Percentiles rank a stretch among this genome's conserved stretches.
Conservation (phyloP, 2,888 invertebrate species). For the Tachina grossa region DNA sequence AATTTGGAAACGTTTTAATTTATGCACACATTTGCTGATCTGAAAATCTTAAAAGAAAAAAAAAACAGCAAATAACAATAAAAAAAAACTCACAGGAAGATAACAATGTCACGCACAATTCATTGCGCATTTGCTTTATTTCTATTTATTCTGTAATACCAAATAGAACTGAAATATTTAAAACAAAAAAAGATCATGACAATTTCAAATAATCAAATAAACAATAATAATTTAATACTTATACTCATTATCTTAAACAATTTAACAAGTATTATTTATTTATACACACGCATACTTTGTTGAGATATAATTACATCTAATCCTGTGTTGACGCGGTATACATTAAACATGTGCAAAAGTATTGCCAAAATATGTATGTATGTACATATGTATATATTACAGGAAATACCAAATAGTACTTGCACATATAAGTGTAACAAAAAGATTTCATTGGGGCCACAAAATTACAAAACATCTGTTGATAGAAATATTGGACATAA, state of each 20-base stretch:
- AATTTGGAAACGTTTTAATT: constrained; percentile 4
- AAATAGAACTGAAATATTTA: constrained; percentile 30
- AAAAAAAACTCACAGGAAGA: constrained; percentile 42
- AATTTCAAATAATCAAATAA: constrained; percentile 23
- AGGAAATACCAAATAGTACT: no score
- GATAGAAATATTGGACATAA: no score
- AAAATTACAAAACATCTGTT: no score
- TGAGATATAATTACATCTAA: no score
- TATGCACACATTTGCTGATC: constrained; percentile 9
- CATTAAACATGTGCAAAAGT: no score
- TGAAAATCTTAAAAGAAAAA: constrained; percentile 2
- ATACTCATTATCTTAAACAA: constrained; percentile 27
- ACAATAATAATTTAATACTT: constrained; percentile 14
- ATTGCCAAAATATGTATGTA: no score
- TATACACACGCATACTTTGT: background rate
- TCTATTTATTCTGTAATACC: constrained; percentile 13
- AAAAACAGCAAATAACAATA: constrained; percentile 13
- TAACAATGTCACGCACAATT: constrained; percentile 36
- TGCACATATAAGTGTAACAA: background rate
- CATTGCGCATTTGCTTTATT: background rate
- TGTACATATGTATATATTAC: no score
- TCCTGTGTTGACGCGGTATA: no score
- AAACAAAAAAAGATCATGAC: constrained; percentile 31
- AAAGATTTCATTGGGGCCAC: no score
- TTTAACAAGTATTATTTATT: constrained; percentile 16